Evolutionary conservation across 2,113 vertebrate species (phyloP).

Genomic region (pig (Sus scrofa)): T2T-Sscrofa CM000815.6:122150001-122150500

Average conservation of each 20-base stretch:
- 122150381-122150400: background rate
- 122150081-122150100: constrained; percentile 66
- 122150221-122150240: constrained; percentile 47
- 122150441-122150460: background rate
- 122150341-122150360: background rate
- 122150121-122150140: constrained; percentile 76
- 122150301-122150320: constrained; percentile 18
- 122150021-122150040: constrained; percentile 78
- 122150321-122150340: constrained; percentile 10
- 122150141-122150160: constrained; percentile 75
- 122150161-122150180: constrained; percentile 72
- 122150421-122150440: background rate
- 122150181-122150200: constrained; percentile 61
- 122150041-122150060: constrained; percentile 75
- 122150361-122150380: constrained; percentile 33
- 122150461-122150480: background rate
- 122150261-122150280: background rate
- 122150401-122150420: background rate
- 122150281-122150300: background rate
- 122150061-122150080: constrained; percentile 70
- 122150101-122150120: constrained; percentile 71
- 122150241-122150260: constrained; percentile 66
- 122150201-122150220: constrained; percentile 56
- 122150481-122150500: background rate
- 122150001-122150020: constrained; percentile 65